Conservation (phyloP, 2,797 vertebrate genomes). For the Antrozous pallidus region DNA sequence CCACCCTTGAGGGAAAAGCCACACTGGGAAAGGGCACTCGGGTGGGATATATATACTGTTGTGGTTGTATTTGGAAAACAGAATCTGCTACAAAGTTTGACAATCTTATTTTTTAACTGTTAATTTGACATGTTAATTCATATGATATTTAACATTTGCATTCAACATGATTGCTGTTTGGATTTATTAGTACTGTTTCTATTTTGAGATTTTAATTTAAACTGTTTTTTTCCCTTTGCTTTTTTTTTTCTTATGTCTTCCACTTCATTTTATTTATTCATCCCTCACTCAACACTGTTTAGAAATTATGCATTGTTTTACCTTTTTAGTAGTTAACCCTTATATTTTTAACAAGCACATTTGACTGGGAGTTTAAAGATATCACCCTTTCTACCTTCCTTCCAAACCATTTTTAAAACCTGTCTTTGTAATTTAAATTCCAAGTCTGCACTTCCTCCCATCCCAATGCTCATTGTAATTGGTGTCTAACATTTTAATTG, state of each 20-base stretch:
- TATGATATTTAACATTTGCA: background rate
- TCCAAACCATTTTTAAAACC: too few relatives aligned
- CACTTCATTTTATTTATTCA: background rate
- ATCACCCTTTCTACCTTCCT: background rate
- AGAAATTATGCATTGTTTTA: background rate
- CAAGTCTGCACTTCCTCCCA: background rate
- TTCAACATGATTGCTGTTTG: background rate
- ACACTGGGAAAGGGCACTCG: rapidly evolving
- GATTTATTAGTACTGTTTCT: background rate
- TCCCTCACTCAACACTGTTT: background rate
- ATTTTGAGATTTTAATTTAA: background rate
- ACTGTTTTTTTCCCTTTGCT: background rate
- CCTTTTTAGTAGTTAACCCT: background rate
- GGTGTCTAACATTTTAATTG: background rate
- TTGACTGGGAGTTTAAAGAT: background rate
- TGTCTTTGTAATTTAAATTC: too few relatives aligned
- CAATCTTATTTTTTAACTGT: background rate
- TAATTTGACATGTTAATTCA: background rate
- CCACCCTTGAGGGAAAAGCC: background rate
- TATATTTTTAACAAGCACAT: background rate
- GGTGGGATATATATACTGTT: rapidly evolving
- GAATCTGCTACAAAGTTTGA: background rate
- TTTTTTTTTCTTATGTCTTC: background rate
- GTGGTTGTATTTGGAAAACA: background rate
- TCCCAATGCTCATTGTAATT: background rate